Evolutionary conservation across 1,140 invertebrate genomes (phyloP).

Genomic region (Eumeta japonica): DNA sequence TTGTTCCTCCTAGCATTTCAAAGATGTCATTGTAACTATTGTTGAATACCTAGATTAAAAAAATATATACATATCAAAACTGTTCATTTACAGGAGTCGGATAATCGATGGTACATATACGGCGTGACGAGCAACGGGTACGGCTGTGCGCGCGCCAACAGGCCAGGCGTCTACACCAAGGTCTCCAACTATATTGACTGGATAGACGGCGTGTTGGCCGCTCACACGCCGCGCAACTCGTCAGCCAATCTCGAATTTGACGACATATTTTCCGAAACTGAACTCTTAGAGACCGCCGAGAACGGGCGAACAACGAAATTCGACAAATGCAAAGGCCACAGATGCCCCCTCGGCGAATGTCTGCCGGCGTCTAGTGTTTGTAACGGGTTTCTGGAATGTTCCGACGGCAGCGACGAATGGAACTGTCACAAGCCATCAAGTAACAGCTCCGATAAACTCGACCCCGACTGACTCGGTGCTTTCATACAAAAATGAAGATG

Average conservation of each 20-base stretch:
- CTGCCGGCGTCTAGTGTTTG: conserved; percentile 68
- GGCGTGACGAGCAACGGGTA: conserved; percentile 86
- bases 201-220: conserved; percentile 63
- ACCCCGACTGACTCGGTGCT: conserved; percentile 33
- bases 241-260: conserved; percentile 31
- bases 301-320: conserved; percentile 33
- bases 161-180: conserved; percentile 87
- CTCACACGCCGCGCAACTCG: conserved; percentile 23
- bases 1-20: no score
- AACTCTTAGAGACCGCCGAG: conserved; percentile 45
- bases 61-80: background rate
- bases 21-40: no score
- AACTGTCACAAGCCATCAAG: conserved; percentile 33
- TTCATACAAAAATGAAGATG: no score
- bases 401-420: conserved; percentile 71
- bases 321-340: conserved; percentile 65
- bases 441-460: conserved; percentile 23
- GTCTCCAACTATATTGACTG: conserved; percentile 77
- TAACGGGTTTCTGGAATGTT: conserved; percentile 75
- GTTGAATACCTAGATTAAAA: no score
- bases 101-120: conserved; percentile 62
- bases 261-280: conserved; percentile 8
- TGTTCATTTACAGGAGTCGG: conserved; percentile 49
- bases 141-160: conserved; percentile 78
- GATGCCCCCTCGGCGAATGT: conserved; percentile 76